Base-by-base conservation (phyloP, 53 echinoderm and acorn worm species). In the Arbacia lixula region DNA sequence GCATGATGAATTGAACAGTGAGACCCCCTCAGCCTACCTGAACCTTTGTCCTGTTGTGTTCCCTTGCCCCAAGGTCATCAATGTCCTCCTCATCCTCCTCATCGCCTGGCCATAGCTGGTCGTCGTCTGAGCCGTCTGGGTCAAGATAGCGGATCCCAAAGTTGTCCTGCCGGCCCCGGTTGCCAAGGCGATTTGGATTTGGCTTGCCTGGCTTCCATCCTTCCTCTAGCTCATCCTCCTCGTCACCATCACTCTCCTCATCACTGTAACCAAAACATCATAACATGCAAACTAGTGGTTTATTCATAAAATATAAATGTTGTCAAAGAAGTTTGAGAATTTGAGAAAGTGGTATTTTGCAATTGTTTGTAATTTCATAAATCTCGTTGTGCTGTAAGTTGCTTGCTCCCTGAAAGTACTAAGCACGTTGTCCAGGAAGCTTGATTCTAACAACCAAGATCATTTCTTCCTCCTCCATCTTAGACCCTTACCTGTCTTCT, bases 401-500 rank as follows among this genome's bases (percentile, higher is more conserved):
- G n/a, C n/a, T n/a, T n/a, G n/a, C n/a, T n/a, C n/a, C n/a, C n/a
- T n/a, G n/a, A n/a, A n/a, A n/a, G n/a, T n/a, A n/a, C n/a, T n/a
- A n/a, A n/a, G n/a, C n/a, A n/a, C n/a, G n/a, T n/a, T n/a, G n/a
- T n/a, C n/a, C n/a, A n/a, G n/a, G n/a, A n/a, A n/a, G n/a, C n/a
- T n/a, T n/a, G n/a, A n/a, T n/a, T n/a, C n/a, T n/a, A n/a, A n/a
- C n/a, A n/a, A n/a, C n/a, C n/a, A n/a, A n/a, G n/a, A n/a, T n/a
- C n/a, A n/a, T n/a, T n/a, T n/a, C n/a, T n/a, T n/a, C n/a, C n/a
- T n/a, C n/a, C n/a, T n/a, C n/a, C n/a, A n/a, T n/a, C n/a, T n/a
- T n/a, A n/a, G n/a, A 2, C 2, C 38, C 92, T 88, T 22, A 97
- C 97, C 92, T 90, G 67, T 97, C 97, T 32, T 84, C 81, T 53